These are phyloP conservation scores for Mastomys coucha DNA, from an alignment of 2,113 vertebrate genomes.

Conservation along the genomic window DNA sequence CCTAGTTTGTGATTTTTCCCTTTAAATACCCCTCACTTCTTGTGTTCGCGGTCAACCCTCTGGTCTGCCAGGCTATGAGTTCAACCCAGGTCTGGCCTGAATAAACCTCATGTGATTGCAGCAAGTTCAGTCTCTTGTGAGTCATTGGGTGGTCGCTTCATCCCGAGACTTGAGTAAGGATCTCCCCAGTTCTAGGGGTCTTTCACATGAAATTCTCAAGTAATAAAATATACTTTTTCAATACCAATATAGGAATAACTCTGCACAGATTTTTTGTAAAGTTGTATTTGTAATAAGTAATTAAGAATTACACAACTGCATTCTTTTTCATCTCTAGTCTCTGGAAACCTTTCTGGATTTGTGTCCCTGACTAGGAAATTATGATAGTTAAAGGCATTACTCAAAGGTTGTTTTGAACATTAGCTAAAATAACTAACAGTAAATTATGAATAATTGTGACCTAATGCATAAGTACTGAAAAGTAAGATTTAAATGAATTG, in stretches of 20 bases:
- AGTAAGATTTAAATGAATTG: not conserved
- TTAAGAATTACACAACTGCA: not conserved
- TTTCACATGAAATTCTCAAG: not conserved
- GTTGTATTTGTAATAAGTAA: not conserved
- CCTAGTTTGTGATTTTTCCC: too few relatives aligned
- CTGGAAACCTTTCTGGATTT: not conserved
- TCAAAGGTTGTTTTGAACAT: not conserved
- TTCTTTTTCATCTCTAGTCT: not conserved
- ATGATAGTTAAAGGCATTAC: not conserved
- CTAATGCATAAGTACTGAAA: not conserved
- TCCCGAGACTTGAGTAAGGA: too few relatives aligned
- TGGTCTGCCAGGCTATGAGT: too few relatives aligned
- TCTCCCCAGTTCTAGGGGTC: too few relatives aligned
- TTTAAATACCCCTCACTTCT: too few relatives aligned
- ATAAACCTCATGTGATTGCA: too few relatives aligned
- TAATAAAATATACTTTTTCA: not conserved
- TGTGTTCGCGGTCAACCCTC: too few relatives aligned
- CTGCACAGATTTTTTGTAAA: not conserved
- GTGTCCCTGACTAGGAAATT: not conserved
- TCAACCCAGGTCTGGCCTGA: too few relatives aligned
- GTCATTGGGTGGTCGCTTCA: too few relatives aligned
- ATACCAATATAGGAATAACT: not conserved
- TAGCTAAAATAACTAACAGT: not conserved
- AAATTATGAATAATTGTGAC: not conserved
- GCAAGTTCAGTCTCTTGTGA: too few relatives aligned